phyloP scores from a whole-genome alignment of 2,888 invertebrate genomes.

The Amblyjoppa fuscipennis region DNA sequence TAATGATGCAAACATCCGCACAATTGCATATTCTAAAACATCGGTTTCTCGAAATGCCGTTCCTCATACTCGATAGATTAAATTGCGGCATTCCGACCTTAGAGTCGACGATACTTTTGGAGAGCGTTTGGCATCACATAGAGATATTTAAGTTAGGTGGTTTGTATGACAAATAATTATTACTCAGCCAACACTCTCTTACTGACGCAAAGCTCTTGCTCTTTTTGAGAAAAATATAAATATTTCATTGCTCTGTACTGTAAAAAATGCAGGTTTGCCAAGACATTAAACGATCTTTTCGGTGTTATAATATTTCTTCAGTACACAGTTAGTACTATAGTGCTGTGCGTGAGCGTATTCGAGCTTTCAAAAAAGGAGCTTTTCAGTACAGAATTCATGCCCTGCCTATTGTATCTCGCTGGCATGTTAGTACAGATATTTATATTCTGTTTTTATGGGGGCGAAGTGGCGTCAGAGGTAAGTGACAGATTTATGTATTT shows the following conservation, averaged over 20 bases:
- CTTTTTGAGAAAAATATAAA: not conserved
- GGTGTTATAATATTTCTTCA: constrained; percentile 35
- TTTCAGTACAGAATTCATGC: constrained; percentile 35
- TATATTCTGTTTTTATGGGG: constrained; percentile 47
- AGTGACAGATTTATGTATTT: not conserved
- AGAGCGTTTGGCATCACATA: not conserved
- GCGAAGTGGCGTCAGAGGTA: constrained; percentile 32
- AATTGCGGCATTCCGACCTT: not conserved
- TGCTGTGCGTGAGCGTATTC: constrained; percentile 49
- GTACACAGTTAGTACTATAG: constrained; percentile 34
- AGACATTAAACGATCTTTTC: constrained; percentile 40
- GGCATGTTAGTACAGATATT: constrained; percentile 47
- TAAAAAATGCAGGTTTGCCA: constrained; percentile 35
- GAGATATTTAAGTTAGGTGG: not conserved
- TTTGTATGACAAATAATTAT: not conserved
- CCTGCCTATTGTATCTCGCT: constrained; percentile 8
- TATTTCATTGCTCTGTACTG: not conserved
- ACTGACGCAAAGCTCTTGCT: not conserved
- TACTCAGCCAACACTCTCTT: not conserved
- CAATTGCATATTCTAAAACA: constrained; percentile 68
- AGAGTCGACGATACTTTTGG: not conserved
- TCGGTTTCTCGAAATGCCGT: constrained; percentile 39
- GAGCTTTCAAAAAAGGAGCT: constrained; percentile 22
- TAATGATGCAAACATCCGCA: constrained; percentile 69
- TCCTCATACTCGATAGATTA: not conserved